Evolutionary conservation across 2,797 vertebrate genomes (phyloP), one percentile per base, ranked within the genome.

Genomic region (Neolamprologus multifasciatus): DNA sequence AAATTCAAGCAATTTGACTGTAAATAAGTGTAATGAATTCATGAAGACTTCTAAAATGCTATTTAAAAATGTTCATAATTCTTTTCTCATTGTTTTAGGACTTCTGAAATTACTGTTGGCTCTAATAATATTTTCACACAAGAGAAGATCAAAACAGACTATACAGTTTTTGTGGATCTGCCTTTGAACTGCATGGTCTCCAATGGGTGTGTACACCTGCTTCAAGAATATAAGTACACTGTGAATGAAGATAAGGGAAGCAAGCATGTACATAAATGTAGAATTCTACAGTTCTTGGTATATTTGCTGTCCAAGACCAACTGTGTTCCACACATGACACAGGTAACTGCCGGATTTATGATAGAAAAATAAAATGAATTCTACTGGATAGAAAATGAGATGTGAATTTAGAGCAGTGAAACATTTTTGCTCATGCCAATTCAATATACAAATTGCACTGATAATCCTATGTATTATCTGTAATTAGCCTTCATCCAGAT

Each of bases 341-440:
- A 91, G 80, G 93, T 95, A 80, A 90, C 91, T 16, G 5, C n/a
- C 2, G 16, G 12, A 55, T 19, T 14, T 52, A 43, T 8, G 26
- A 14, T 50, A 7, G n/a, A 54, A 8, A 16, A 51, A 69, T 48
- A 8, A 17, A 71, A 19, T 54, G 7, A 6, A 43, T 43, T 11
- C 10, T 5, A 64, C 23, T 40, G 4, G 1, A 74, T 33, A 12
- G 26, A 23, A 54, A 69, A 52, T 59, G 0, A 80, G 45, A 5
- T 54, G 26, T 50, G 8, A 64, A 45, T 33, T 50, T 13, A 74
- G 4, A 14, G 6, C 8, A 71, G 2, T 29, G 14, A 26, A 48
- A 74, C 23, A 13, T 33, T 59, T 79, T n/a, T 23, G 9, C 2
- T 77, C 2, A 31, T 54, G n/a, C 2, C 6, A 45, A 6, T 51